A percentile compares a stretch with the other conserved stretches of the same genome.
These are phyloP conservation scores for Leucophora obtusa DNA, from an alignment of 2,888 invertebrate species.

Conservation along the genomic window DNA sequence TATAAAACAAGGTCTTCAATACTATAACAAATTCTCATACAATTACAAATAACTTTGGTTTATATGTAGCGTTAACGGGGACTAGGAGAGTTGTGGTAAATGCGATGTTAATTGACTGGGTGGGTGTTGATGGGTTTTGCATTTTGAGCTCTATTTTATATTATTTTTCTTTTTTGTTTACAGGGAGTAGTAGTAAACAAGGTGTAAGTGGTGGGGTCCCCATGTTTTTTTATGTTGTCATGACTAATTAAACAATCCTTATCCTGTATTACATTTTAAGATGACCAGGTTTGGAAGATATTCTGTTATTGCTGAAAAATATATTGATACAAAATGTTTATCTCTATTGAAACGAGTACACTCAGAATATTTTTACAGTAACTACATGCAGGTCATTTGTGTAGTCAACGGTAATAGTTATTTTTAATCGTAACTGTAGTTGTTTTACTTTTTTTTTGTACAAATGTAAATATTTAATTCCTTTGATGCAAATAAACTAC, in stretches of 20 bases:
- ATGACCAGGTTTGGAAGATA: not conserved
- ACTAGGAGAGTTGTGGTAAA: slow-evolving; percentile 1
- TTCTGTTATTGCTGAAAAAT: not conserved
- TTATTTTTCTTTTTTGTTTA: not conserved
- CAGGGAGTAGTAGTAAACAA: not conserved
- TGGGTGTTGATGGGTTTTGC: slow-evolving; percentile 41
- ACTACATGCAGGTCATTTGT: too few species aligned
- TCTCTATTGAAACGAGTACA: too few species aligned
- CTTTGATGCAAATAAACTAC: too few species aligned
- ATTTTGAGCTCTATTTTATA: not conserved
- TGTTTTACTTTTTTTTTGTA: too few species aligned
- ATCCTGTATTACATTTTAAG: slow-evolving; percentile 22
- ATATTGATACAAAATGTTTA: too few species aligned
- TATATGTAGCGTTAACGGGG: not conserved
- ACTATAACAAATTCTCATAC: slow-evolving; percentile 18
- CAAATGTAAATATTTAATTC: too few species aligned
- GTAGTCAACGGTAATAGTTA: too few species aligned
- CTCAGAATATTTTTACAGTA: too few species aligned
- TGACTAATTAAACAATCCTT: slow-evolving; percentile 44
- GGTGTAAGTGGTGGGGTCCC: not conserved
- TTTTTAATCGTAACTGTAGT: too few species aligned
- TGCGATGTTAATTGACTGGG: slow-evolving; percentile 34
- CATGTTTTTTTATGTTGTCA: slow-evolving; percentile 26
- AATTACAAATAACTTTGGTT: slow-evolving; percentile 29
- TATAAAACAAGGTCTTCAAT: slow-evolving; percentile 44